These are phyloP conservation scores for Drosophila novamexicana DNA, from an alignment of 1,140 invertebrate genomes.

Conservation along the genomic window DNA sequence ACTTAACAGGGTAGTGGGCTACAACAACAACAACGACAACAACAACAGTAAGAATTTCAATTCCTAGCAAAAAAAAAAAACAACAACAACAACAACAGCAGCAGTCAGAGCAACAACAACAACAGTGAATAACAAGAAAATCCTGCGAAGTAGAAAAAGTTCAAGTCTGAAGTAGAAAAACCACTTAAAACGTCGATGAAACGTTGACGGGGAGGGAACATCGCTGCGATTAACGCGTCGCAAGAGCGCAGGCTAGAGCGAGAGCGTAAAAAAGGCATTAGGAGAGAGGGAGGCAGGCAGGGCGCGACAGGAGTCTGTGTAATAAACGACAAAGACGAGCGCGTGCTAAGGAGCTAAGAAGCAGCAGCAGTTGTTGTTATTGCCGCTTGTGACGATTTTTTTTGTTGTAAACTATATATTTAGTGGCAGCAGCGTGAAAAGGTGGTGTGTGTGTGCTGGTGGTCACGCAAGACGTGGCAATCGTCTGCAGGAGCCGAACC, in stretches of 20 bases:
- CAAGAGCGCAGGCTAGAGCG: slow-evolving; percentile 25
- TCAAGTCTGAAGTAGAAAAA: slow-evolving; percentile 78
- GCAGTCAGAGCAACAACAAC: slow-evolving; percentile 45
- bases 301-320: slow-evolving; percentile 63
- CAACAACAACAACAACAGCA: slow-evolving; percentile 21
- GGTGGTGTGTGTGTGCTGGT: slow-evolving; percentile 63
- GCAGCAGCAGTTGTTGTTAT: slow-evolving; percentile 48
- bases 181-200: slow-evolving; percentile 81
- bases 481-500: slow-evolving; percentile 33
- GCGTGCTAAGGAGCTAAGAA: slow-evolving; percentile 61
- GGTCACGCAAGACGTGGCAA: slow-evolving; percentile 75
- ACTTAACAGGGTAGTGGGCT: slow-evolving; percentile 65
- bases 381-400: slow-evolving; percentile 44
- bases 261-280: slow-evolving; percentile 6
- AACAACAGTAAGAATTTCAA: slow-evolving; percentile 77
- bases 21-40: slow-evolving; percentile 53
- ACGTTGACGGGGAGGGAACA: slow-evolving; percentile 51
- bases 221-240: slow-evolving; percentile 32
- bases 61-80: slow-evolving; percentile 62
- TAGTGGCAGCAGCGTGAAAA: slow-evolving; percentile 70
- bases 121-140: slow-evolving; percentile 64
- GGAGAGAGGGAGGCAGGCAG: not conserved
- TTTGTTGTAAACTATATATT: slow-evolving; percentile 60
- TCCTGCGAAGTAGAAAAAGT: slow-evolving; percentile 74
- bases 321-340: slow-evolving; percentile 43